A percentile compares a stretch with the other conserved stretches of the same genome.
Conservation (phyloP, 2,797 vertebrate genomes). For the Spinus olivaceus region DNA sequence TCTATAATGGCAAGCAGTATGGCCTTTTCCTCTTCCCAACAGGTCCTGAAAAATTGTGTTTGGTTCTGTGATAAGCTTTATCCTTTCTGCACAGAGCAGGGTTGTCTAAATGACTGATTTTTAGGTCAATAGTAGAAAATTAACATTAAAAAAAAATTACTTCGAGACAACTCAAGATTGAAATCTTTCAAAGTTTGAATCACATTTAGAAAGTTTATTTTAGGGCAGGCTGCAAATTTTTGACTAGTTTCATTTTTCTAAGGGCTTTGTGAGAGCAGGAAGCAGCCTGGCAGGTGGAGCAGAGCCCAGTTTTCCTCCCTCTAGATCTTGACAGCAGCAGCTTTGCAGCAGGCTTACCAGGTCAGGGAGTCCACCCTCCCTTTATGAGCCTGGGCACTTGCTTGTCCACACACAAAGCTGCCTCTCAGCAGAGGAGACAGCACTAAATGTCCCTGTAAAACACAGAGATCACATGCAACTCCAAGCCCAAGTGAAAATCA, state of each 20-base stretch:
- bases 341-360: accelerated
- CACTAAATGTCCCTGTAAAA: neutral
- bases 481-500: neutral
- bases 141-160: neutral
- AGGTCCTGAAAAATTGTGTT: neutral
- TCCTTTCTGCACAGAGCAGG: neutral
- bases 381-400: neutral
- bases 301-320: neutral
- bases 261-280: neutral
- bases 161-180: neutral
- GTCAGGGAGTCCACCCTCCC: neutral
- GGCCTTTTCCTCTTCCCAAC: neutral
- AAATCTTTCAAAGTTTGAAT: slow-evolving; percentile 5
- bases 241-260: neutral
- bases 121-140: slow-evolving; percentile 18
- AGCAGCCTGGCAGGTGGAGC: neutral
- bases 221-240: neutral
- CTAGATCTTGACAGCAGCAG: accelerated
- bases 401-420: neutral
- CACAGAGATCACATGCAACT: accelerated
- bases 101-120: slow-evolving; percentile 32
- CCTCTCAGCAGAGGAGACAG: neutral
- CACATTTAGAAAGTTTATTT: neutral
- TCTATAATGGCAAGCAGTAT: neutral
- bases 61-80: slow-evolving; percentile 47